These are phyloP conservation scores for Drosophila eohydei DNA, from an alignment of 2,888 invertebrate species.

Conservation along the genomic window DNA sequence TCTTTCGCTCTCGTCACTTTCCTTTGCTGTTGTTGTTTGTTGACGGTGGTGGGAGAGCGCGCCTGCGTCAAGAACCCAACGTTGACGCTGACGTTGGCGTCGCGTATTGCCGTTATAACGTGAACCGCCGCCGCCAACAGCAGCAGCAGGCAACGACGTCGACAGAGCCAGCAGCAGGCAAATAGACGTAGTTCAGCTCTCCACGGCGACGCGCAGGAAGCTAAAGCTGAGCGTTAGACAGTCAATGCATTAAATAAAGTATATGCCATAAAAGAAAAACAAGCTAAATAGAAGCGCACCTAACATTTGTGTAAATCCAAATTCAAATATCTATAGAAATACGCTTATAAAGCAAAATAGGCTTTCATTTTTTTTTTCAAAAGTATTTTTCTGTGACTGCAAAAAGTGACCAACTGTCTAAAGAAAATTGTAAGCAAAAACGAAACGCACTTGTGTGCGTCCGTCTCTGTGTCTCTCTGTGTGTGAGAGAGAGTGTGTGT, in stretches of 20 bases:
- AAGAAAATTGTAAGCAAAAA: slow-evolving; percentile 48
- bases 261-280: slow-evolving; percentile 7
- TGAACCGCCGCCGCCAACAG: slow-evolving; percentile 18
- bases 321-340: background rate
- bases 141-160: slow-evolving; percentile 10
- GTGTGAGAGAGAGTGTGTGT: slow-evolving; percentile 6
- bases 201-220: slow-evolving; percentile 65
- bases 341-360: background rate
- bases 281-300: slow-evolving; percentile 15
- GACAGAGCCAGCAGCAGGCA: slow-evolving; percentile 32
- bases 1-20: slow-evolving; percentile 19
- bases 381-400: slow-evolving; percentile 31
- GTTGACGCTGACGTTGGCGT: slow-evolving; percentile 37
- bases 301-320: slow-evolving; percentile 6
- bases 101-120: slow-evolving; percentile 28
- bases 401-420: slow-evolving; percentile 56
- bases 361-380: slow-evolving; percentile 5
- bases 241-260: slow-evolving; percentile 32
- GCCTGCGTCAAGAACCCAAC: slow-evolving; percentile 58
- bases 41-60: slow-evolving; percentile 59
- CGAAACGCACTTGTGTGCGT: slow-evolving; percentile 33
- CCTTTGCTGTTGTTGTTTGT: slow-evolving; percentile 18
- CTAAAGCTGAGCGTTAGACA: slow-evolving; percentile 37
- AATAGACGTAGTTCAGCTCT: slow-evolving; percentile 78
- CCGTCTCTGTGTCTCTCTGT: slow-evolving; percentile 11